Percentiles rank a stretch among this genome's conserved stretches.
Conservation (phyloP, 1,140 invertebrate genomes). For the Ostrea edulis region DNA sequence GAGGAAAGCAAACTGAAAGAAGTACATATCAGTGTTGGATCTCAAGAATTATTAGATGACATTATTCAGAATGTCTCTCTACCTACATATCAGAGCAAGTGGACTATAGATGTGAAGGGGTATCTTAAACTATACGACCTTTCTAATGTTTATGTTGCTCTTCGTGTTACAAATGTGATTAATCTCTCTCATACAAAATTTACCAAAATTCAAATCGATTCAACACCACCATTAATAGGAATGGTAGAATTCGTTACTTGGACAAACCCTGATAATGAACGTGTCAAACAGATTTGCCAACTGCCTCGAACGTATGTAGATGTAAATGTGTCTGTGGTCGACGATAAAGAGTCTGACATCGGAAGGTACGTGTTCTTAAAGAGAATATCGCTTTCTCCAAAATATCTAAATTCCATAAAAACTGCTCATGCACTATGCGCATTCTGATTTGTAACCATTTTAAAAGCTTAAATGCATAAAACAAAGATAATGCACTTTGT, state of each 20-base stretch:
- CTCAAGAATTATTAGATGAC: background rate
- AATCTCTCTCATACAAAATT: background rate
- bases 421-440: background rate
- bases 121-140: background rate
- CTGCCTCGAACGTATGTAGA: slow-evolving; percentile 44
- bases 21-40: slow-evolving; percentile 33
- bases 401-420: background rate
- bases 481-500: no score
- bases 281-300: slow-evolving; percentile 17
- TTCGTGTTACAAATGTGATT: slow-evolving; percentile 33
- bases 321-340: background rate
- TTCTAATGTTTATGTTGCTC: background rate
- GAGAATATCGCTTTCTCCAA: background rate
- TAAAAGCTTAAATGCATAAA: no score
- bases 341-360: slow-evolving; percentile 31
- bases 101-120: slow-evolving; percentile 32
- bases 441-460: background rate
- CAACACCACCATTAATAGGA: background rate
- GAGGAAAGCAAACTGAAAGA: slow-evolving; percentile 45
- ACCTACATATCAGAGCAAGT: background rate
- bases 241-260: slow-evolving; percentile 15
- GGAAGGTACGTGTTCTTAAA: background rate
- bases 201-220: slow-evolving; percentile 36
- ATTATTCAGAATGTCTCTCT: background rate
- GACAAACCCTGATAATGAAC: background rate